Evolutionary conservation across 2,888 invertebrate species (phyloP), one percentile per base, ranked within the genome.

Genomic region (Empis livida): DNA sequence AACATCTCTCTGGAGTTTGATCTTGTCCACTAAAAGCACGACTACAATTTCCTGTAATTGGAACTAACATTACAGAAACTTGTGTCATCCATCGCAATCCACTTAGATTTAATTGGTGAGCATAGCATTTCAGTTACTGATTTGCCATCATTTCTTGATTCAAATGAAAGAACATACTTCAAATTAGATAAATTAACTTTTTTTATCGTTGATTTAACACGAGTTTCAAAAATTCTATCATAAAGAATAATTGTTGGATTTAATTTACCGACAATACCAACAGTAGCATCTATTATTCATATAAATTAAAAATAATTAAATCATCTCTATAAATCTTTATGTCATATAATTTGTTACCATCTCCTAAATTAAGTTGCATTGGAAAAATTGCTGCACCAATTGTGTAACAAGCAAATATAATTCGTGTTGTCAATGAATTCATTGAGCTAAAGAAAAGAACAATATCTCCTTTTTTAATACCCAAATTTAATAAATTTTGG

Each of bases 131-230:
- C 35, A n/a, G 14, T 32, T 13, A 44, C 43, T 23, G 44, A 40
- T 17, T 30, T 40, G 41, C 31, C 32, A 16, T 47, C 41, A 2
- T 44, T 23, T 15, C 40, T 13, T 9, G 14, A 16, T 17, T 43
- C 40, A 41, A 47, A 47, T 4, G 47, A 44, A 1, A 47, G 27
- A 8, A 47, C 15, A 35, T 47, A 40, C 23, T 47, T 47, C 5
- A 41, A 40, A 35, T 44, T 32, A 3, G 11, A 11, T n/a, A 23
- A 14, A 10, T 35, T 15, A n/a, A 23, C 3, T 10, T 16, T 41
- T 13, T 44, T 13, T 27, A 35, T n/a, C 14, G 27, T 35, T 20
- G 11, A 11, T 13, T 39, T 5, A 14, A 47, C 35, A 20, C 20
- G 17, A 11, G 23, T 35, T 32, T 47, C 27, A 16, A 35, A 31